Conservation (phyloP, 2,797 vertebrate genomes). For the Aselliscus stoliczkanus region DNA sequence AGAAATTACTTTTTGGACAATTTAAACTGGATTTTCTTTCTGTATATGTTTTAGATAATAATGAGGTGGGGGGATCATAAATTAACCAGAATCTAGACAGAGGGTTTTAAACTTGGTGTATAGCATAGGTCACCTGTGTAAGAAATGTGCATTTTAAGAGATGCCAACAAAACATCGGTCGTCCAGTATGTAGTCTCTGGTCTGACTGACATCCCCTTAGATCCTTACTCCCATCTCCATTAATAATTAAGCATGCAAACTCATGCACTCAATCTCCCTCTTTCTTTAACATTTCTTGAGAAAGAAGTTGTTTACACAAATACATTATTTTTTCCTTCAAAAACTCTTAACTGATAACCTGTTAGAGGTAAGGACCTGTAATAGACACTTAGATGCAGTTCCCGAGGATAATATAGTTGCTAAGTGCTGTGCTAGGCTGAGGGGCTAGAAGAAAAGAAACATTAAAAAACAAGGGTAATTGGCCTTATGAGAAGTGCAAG, state of each 20-base stretch:
- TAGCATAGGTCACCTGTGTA: not conserved
- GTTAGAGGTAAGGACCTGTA: not conserved
- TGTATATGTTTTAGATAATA: slow-evolving; percentile 62
- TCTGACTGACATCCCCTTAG: not conserved
- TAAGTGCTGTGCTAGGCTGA: too few species aligned
- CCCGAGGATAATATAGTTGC: not conserved
- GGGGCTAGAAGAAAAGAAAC: not conserved
- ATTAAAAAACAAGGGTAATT: not conserved
- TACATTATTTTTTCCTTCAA: not conserved
- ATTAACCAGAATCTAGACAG: slow-evolving; percentile 52
- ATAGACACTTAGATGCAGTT: not conserved
- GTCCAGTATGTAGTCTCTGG: not conserved
- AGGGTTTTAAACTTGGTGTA: slow-evolving; percentile 39
- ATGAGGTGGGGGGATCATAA: slow-evolving; percentile 35
- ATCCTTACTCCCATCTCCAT: not conserved
- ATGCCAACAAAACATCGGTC: not conserved
- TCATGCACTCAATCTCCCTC: not conserved
- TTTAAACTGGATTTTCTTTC: slow-evolving; percentile 72
- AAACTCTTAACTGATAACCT: not conserved
- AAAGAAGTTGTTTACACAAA: not conserved
- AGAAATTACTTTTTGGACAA: slow-evolving; percentile 76
- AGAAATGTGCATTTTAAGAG: slow-evolving; percentile 33
- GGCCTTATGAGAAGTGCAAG: not conserved
- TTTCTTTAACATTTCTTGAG: not conserved
- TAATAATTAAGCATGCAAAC: not conserved